These are phyloP conservation scores for Theristicus caerulescens DNA, from an alignment of 2,113 vertebrate species.

Conservation along the genomic window DNA sequence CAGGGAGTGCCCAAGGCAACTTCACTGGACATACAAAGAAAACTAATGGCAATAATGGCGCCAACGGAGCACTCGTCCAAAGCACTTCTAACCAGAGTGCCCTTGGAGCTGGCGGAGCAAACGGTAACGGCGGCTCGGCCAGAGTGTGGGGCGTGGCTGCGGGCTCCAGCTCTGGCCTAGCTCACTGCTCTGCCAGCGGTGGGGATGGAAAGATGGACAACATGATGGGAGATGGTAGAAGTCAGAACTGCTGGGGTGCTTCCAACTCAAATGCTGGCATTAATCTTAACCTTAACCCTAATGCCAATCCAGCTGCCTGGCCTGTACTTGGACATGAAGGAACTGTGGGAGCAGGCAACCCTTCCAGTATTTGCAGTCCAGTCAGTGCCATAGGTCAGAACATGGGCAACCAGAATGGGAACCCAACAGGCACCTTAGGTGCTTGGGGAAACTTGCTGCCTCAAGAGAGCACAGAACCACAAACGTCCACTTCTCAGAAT, in stretches of 20 bases:
- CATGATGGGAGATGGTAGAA: constrained; percentile 86
- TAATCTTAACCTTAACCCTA: constrained; percentile 97
- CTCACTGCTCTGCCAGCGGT: constrained; percentile 83
- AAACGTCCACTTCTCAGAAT: constrained; percentile 87
- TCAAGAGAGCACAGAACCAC: constrained; percentile 90
- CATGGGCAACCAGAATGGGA: constrained; percentile 87
- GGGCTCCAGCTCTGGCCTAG: constrained; percentile 84
- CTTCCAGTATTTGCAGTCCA: constrained; percentile 89
- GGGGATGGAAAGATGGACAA: constrained; percentile 89
- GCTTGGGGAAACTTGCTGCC: constrained; percentile 91
- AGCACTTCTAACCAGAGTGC: constrained; percentile 81
- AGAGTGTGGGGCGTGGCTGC: constrained; percentile 82
- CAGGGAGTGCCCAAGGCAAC: constrained; percentile 91
- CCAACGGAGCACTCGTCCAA: constrained; percentile 79
- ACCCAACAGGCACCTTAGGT: constrained; percentile 80
- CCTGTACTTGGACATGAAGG: constrained; percentile 95
- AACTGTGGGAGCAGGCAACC: constrained; percentile 82
- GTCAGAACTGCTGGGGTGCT: constrained; percentile 89
- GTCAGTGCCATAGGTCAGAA: constrained; percentile 87
- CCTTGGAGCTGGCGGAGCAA: constrained; percentile 78
- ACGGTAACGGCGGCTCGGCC: constrained; percentile 63
- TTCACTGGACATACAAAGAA: constrained; percentile 89
- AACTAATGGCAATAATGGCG: constrained; percentile 83
- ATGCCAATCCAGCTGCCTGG: constrained; percentile 97
- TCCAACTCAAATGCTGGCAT: constrained; percentile 85